phyloP scores from a whole-genome alignment of 1,140 invertebrate genomes.

The Bradynema listronoti region DNA sequence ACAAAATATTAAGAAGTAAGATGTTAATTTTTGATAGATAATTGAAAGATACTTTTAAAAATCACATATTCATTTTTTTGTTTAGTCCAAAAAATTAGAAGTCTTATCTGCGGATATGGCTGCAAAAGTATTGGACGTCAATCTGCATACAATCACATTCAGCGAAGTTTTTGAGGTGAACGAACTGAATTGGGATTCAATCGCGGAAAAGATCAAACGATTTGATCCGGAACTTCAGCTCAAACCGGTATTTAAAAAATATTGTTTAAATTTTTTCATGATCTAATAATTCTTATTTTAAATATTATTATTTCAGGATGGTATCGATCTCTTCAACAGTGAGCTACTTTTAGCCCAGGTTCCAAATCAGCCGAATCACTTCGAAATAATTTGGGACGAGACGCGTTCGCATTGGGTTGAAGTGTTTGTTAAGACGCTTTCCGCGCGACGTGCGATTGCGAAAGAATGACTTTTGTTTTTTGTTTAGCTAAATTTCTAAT shows the following conservation, averaged over 20 bases:
- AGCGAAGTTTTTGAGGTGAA: conserved; percentile 36
- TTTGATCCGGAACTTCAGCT: conserved; percentile 43
- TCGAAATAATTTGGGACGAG: conserved; percentile 50
- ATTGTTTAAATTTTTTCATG: conserved; percentile 4
- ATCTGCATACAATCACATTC: conserved; percentile 37
- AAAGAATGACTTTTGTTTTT: too few relatives aligned
- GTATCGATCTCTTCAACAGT: conserved; percentile 48
- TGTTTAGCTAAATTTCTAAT: too few relatives aligned
- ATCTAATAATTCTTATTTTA: background rate
- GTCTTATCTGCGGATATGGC: conserved; percentile 33
- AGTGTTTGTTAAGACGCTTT: conserved; percentile 16
- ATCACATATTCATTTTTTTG: background rate
- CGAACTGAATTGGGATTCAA: conserved; percentile 34
- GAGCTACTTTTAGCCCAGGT: conserved; percentile 36
- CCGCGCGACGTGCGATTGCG: too few relatives aligned
- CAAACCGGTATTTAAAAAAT: conserved; percentile 40
- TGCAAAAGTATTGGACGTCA: conserved; percentile 23
- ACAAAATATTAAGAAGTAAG: background rate
- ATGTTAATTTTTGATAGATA: background rate
- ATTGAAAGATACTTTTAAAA: conserved; percentile 1
- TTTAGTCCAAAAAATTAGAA: conserved; percentile 28
- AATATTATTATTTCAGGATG: conserved; percentile 38
- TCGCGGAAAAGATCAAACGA: conserved; percentile 21
- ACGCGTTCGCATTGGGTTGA: conserved; percentile 38
- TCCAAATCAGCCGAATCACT: conserved; percentile 7